Evolutionary conservation across 2,797 vertebrate species (phyloP).

Genomic region (Eutrigla gurnardus): DNA sequence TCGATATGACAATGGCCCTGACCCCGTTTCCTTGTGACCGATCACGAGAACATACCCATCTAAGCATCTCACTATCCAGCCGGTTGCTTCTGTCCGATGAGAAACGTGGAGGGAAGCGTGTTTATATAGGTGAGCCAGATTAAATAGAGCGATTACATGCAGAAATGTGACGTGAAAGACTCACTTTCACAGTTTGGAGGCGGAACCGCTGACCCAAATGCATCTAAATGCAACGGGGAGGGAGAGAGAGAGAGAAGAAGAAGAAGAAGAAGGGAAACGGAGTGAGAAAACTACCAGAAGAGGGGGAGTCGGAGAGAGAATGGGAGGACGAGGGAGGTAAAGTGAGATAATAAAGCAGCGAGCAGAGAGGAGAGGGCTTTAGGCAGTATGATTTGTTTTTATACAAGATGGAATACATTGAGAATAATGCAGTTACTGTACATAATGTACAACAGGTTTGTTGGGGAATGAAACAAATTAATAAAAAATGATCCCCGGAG

Average conservation of each 20-base stretch:
- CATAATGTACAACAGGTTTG: slow-evolving; percentile 32
- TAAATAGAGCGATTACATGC: slow-evolving; percentile 58
- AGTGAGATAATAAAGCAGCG: slow-evolving; percentile 69
- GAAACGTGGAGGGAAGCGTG: slow-evolving; percentile 23
- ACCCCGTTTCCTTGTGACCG: slow-evolving; percentile 75
- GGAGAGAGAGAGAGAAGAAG: slow-evolving; percentile 10
- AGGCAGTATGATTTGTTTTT: slow-evolving; percentile 74
- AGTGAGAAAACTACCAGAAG: slow-evolving; percentile 45
- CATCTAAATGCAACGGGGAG: slow-evolving; percentile 76
- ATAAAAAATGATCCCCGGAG: slow-evolving; percentile 62
- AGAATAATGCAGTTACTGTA: slow-evolving; percentile 54
- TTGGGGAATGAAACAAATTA: slow-evolving; percentile 56
- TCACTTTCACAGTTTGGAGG: slow-evolving; percentile 70
- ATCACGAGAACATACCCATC: slow-evolving; percentile 54
- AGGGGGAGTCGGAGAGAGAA: slow-evolving; percentile 54
- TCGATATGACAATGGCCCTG: slow-evolving; percentile 74
- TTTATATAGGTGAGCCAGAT: slow-evolving; percentile 55
- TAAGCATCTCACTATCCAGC: slow-evolving; percentile 8
- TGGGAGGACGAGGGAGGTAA: slow-evolving; percentile 46
- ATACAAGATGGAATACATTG: slow-evolving; percentile 60
- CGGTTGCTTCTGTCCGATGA: slow-evolving; percentile 15
- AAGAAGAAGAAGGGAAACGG: slow-evolving; percentile 47
- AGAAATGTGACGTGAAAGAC: slow-evolving; percentile 47
- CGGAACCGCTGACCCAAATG: slow-evolving; percentile 81
- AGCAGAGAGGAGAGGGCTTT: slow-evolving; percentile 67